Conservation (phyloP, 92 coral and sea anemone genomes). For the Plumapathes pennacea region DNA sequence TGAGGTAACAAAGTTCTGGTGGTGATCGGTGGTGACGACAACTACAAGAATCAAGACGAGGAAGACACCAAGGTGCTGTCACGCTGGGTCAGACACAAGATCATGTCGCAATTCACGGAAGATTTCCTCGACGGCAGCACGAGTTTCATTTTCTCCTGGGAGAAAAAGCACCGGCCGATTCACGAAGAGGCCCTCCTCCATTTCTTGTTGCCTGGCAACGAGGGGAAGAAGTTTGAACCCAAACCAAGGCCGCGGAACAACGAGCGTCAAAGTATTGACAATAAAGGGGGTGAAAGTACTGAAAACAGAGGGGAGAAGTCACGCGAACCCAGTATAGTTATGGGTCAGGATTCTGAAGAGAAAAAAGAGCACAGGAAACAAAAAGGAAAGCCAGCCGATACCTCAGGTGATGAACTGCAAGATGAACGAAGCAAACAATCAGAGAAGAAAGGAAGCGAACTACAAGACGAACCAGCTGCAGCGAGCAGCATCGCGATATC, state of each 20-base stretch:
- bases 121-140: constrained; percentile 48
- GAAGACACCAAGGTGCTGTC: constrained; percentile 27
- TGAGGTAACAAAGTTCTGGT: constrained; percentile 36
- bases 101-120: constrained; percentile 47
- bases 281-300: too few relatives aligned
- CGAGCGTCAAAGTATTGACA: too few relatives aligned
- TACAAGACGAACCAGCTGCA: too few relatives aligned
- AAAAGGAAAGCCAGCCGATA: too few relatives aligned
- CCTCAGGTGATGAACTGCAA: too few relatives aligned
- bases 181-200: constrained; percentile 63
- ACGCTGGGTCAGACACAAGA: constrained; percentile 45
- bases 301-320: too few relatives aligned
- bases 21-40: constrained; percentile 53
- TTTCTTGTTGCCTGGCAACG: constrained; percentile 30
- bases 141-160: constrained; percentile 75
- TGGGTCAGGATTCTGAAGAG: too few relatives aligned
- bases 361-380: too few relatives aligned
- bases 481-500: too few relatives aligned
- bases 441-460: too few relatives aligned
- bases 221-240: constrained; percentile 31
- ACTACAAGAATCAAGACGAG: constrained; percentile 34
- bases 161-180: constrained; percentile 40
- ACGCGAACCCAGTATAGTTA: too few relatives aligned
- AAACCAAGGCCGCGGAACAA: background rate
- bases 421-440: too few relatives aligned